A percentile compares a stretch with the other conserved stretches of the same genome.
phyloP scores from a whole-genome alignment of 2,888 invertebrate species.

The Coleophora deauratella region DNA sequence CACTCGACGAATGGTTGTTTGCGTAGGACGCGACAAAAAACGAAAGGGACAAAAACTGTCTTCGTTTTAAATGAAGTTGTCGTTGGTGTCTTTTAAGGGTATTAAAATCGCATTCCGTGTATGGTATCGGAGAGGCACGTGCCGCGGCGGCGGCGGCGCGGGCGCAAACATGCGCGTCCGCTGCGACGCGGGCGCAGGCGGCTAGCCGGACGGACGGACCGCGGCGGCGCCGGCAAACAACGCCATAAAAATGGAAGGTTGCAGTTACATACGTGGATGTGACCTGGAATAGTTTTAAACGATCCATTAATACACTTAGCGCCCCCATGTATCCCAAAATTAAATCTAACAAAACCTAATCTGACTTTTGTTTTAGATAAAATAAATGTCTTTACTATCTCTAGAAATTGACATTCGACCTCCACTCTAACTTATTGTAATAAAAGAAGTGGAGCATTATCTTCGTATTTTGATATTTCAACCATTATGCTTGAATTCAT shows the following conservation, averaged over 20 bases:
- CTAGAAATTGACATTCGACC: no score
- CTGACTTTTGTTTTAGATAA: no score
- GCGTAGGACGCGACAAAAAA: constrained; percentile 41
- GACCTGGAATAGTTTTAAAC: no score
- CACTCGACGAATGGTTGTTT: constrained; percentile 17
- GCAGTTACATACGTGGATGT: no score
- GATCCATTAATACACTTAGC: no score
- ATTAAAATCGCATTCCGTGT: constrained; percentile 63
- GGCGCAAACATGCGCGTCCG: constrained; percentile 24
- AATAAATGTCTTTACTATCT: no score
- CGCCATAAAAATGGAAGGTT: not conserved
- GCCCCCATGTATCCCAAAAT: no score
- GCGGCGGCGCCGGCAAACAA: not conserved
- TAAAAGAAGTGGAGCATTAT: no score
- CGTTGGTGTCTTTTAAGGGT: constrained; percentile 38
- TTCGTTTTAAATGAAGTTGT: constrained; percentile 45
- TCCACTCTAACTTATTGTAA: no score
- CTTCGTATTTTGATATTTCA: no score
- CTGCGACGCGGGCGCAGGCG: not conserved
- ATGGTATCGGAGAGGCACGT: constrained; percentile 61
- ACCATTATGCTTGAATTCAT: no score
- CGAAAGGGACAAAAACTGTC: constrained; percentile 15
- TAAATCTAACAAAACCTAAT: no score
- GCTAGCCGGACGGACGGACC: not conserved
- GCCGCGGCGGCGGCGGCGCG: constrained; percentile 56